Base-by-base conservation (phyloP, 2,888 invertebrate genomes). In the Aspidapion aeneum region DNA sequence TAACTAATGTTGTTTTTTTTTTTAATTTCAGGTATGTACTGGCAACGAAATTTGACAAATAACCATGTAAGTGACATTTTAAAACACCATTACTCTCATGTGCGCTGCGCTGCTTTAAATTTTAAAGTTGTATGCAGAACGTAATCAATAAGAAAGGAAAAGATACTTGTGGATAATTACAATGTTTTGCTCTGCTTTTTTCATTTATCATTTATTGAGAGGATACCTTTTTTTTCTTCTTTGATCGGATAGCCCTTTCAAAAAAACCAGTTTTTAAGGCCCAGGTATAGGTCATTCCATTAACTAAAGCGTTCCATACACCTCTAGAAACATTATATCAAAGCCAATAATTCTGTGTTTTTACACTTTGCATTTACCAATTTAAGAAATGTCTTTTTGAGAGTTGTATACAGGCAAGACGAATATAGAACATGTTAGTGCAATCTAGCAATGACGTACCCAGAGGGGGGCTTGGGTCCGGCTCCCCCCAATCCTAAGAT, bases 221-320 rank as follows among this genome's bases (percentile, higher is more conserved):
- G 52, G 52, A 66, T 66, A 66, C 71, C 70, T 72, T 67, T 71
- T 74, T 74, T 72, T 72, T 72, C 72, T 75, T 72, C 72, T 75
- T 72, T 64, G 71, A 71, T 69, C 70, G 72, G 72, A 73, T 74
- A 71, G 62, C 48, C 57, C 63, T 66, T 61, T 60, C 61, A 59
- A 22, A 74, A 75, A 75, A 77, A 77, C 76, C 75, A 68, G 76
- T 77, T 76, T 76, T 75, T 69, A 73, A 70, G 70, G 72, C 72
- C 73, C 75, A 74, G 73, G 75, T 74, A 75, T 75, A 71, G 76
- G 76, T 77, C 76, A 76, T 77, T 77, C 75, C 75, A n/a, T 73
- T 75, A 73, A 73, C 66, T 68, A 66, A 70, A 70, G 70, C 20
- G 18, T 35, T 35, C 12, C 35, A 35, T 35, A 35, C 35, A 35